A percentile compares a stretch with the other conserved stretches of the same genome.
Evolutionary conservation across 1,140 invertebrate genomes (phyloP).

Genomic region (Daktulosphaira vitifoliae): DNA sequence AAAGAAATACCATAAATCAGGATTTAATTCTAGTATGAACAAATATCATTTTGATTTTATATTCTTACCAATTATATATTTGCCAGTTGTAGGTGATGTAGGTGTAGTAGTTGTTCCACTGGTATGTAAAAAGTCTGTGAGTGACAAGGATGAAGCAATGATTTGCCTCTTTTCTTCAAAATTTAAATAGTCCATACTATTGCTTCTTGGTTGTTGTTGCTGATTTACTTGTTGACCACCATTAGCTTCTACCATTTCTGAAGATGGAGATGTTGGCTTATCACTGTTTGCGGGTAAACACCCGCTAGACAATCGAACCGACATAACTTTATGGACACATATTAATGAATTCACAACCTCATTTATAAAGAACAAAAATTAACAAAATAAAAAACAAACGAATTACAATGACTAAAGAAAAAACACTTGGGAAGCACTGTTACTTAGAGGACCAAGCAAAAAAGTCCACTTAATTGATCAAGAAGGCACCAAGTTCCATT

Average conservation of each 20-base stretch:
- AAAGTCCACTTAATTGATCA: slow-evolving; percentile 29
- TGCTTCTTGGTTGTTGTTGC: slow-evolving; percentile 50
- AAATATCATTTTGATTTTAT: too few species aligned
- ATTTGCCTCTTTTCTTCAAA: slow-evolving; percentile 82
- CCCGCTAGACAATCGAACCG: slow-evolving; percentile 27
- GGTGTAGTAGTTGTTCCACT: slow-evolving; percentile 41
- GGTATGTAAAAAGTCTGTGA: slow-evolving; percentile 65
- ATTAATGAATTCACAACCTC: slow-evolving; percentile 19
- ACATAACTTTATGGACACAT: slow-evolving; percentile 26
- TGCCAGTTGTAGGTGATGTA: slow-evolving; percentile 40
- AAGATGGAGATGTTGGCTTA: neutral
- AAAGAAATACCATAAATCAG: too few species aligned
- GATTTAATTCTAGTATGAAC: too few species aligned
- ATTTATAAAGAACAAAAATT: neutral
- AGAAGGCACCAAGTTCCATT: slow-evolving; percentile 31
- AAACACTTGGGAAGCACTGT: slow-evolving; percentile 22
- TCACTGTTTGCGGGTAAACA: slow-evolving; percentile 28
- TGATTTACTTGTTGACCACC: slow-evolving; percentile 1
- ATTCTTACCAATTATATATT: slow-evolving; percentile 33
- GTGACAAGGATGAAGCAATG: slow-evolving; percentile 74
- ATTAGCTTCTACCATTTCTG: slow-evolving; percentile 9
- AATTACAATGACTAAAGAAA: neutral
- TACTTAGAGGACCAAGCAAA: neutral
- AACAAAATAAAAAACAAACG: neutral
- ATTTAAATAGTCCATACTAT: slow-evolving; percentile 78